A percentile compares a stretch with the other conserved stretches of the same genome.
These are phyloP conservation scores for Limenitis camilla DNA, from an alignment of 2,888 invertebrate genomes.

Conservation along the genomic window DNA sequence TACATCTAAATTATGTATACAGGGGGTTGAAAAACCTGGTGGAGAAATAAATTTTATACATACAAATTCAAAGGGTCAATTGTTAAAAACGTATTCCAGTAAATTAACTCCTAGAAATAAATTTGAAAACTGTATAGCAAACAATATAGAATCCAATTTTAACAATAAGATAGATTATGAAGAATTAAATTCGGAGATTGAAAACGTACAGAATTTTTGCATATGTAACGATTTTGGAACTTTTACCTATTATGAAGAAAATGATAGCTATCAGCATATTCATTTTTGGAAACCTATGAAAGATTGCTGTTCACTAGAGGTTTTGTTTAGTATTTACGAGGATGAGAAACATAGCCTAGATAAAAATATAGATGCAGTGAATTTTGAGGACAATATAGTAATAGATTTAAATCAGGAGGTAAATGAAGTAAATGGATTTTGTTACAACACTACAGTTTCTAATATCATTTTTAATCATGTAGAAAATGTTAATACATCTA, in stretches of 20 bases:
- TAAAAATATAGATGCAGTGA: neutral
- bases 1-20: constrained; percentile 46
- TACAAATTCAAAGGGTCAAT: constrained; percentile 1
- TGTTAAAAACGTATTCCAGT: constrained; percentile 41
- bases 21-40: constrained; percentile 60
- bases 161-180: constrained; percentile 13
- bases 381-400: neutral
- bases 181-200: constrained; percentile 7
- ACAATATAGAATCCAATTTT: no score
- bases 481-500: constrained; percentile 2
- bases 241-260: constrained; percentile 36
- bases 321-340: constrained; percentile 46
- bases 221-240: constrained; percentile 55
- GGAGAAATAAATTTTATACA: constrained; percentile 28
- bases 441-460: no score
- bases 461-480: constrained; percentile 7
- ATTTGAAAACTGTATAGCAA: no score
- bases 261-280: constrained; percentile 45
- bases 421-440: no score
- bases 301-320: constrained; percentile 32
- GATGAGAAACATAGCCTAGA: constrained; percentile 17
- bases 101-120: constrained; percentile 26
- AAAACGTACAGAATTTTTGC: constrained; percentile 42
- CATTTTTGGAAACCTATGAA: constrained; percentile 44
- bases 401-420: neutral